A percentile compares a stretch with the other conserved stretches of the same genome.
These are phyloP conservation scores for Heliconius hortense DNA, from an alignment of 2,888 invertebrate species.

Conservation along the genomic window DNA sequence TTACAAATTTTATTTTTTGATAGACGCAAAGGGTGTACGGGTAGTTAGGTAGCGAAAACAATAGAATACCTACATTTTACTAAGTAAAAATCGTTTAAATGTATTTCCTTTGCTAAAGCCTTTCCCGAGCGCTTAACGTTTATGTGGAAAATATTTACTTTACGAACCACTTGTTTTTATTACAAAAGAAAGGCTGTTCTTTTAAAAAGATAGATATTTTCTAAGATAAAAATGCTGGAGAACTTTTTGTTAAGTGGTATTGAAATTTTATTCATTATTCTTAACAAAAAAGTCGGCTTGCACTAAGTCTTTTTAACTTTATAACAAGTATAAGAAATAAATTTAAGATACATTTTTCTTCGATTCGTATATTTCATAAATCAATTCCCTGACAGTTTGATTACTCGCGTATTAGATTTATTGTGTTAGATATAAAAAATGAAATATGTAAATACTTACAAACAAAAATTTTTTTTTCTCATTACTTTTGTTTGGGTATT, in stretches of 20 bases:
- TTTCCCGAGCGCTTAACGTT: constrained; percentile 3
- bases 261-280: constrained; percentile 15
- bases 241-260: neutral
- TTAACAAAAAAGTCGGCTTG: constrained; percentile 7
- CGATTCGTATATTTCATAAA: neutral
- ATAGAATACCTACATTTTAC: neutral
- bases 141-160: constrained; percentile 13
- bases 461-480: too few relatives aligned
- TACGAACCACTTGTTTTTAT: constrained; percentile 18
- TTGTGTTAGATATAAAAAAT: neutral
- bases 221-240: constrained; percentile 9
- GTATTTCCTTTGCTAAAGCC: constrained; percentile 15
- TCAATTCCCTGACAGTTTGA: neutral
- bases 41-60: neutral
- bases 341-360: neutral
- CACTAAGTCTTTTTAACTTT: neutral
- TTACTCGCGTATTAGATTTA: neutral
- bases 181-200: constrained; percentile 15
- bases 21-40: neutral
- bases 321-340: neutral
- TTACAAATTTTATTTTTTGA: neutral
- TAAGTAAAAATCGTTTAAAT: constrained; percentile 3
- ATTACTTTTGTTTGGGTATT: too few relatives aligned
- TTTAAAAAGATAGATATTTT: constrained; percentile 6
- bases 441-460: neutral